phyloP scores from a whole-genome alignment of 1,140 invertebrate genomes.

The Bombyx mandarina region DNA sequence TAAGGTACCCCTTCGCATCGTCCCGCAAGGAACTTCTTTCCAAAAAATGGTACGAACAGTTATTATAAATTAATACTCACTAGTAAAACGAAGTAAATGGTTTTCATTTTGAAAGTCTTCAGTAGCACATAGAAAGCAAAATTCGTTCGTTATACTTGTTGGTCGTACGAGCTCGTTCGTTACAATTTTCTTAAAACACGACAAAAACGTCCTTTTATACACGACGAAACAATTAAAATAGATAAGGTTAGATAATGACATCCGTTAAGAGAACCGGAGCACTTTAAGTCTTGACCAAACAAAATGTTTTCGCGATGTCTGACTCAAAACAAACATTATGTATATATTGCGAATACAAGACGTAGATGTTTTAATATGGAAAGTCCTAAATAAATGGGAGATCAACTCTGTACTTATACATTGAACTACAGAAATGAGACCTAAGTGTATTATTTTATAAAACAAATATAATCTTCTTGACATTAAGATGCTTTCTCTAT shows the following conservation, averaged over 20 bases:
- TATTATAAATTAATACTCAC: constrained; percentile 36
- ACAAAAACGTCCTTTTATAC: constrained; percentile 48
- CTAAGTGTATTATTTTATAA: no score
- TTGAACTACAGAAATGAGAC: not conserved
- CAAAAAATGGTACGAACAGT: not conserved
- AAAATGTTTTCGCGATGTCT: constrained; percentile 57
- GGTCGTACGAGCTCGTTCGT: constrained; percentile 58
- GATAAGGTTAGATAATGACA: constrained; percentile 59
- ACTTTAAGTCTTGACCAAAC: constrained; percentile 44
- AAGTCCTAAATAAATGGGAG: constrained; percentile 23
- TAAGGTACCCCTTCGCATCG: no score
- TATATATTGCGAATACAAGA: constrained; percentile 20
- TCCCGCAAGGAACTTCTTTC: no score
- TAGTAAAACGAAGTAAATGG: constrained; percentile 39
- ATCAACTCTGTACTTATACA: constrained; percentile 3
- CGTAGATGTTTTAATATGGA: constrained; percentile 12
- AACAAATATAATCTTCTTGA: no score
- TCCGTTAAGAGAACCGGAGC: constrained; percentile 37
- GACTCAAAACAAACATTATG: constrained; percentile 43
- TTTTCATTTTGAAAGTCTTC: constrained; percentile 46
- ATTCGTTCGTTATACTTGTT: constrained; percentile 53
- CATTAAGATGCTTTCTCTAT: no score
- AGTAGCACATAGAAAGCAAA: constrained; percentile 27
- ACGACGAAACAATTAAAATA: constrained; percentile 34
- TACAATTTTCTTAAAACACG: constrained; percentile 30